These are phyloP conservation scores for Drosophila prosaltans DNA, from an alignment of 1,140 invertebrate species.

Conservation along the genomic window DNA sequence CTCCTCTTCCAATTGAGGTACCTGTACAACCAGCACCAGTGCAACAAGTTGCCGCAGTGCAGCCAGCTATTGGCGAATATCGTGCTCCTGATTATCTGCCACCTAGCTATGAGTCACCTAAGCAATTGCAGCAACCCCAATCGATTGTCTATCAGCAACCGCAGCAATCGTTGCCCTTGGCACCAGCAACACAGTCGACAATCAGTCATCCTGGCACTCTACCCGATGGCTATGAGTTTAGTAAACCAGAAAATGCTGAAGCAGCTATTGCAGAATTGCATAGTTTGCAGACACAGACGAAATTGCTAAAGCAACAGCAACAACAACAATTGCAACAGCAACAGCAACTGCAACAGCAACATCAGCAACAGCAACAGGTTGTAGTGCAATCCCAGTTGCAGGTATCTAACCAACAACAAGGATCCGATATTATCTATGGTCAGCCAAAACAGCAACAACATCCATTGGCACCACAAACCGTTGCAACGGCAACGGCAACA, in stretches of 20 bases:
- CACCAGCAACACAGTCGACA: slow-evolving; percentile 31
- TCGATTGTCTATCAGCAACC: slow-evolving; percentile 29
- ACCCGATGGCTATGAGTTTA: slow-evolving; percentile 73
- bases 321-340: slow-evolving; percentile 22
- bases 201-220: slow-evolving; percentile 40
- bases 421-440: slow-evolving; percentile 33
- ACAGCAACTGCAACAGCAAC: slow-evolving; percentile 15
- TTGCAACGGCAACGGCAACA: slow-evolving; percentile 28
- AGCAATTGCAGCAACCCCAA: slow-evolving; percentile 32
- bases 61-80: slow-evolving; percentile 35
- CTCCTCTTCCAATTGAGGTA: slow-evolving; percentile 16
- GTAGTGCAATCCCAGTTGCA: slow-evolving; percentile 44
- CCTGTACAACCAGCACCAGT: slow-evolving; percentile 23
- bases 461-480: slow-evolving; percentile 20
- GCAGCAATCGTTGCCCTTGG: slow-evolving; percentile 36
- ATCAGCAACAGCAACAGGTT: slow-evolving; percentile 40
- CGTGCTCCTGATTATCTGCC: slow-evolving; percentile 63
- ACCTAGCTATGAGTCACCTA: slow-evolving; percentile 57
- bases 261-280: slow-evolving; percentile 77
- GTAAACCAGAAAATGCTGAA: slow-evolving; percentile 67
- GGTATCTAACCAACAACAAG: slow-evolving; percentile 48
- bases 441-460: slow-evolving; percentile 39
- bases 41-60: neutral
- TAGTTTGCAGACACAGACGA: slow-evolving; percentile 65
- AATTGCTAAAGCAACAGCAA: slow-evolving; percentile 57